Conservation (phyloP, 2,888 invertebrate species). For the Andrena flavipes region DNA sequence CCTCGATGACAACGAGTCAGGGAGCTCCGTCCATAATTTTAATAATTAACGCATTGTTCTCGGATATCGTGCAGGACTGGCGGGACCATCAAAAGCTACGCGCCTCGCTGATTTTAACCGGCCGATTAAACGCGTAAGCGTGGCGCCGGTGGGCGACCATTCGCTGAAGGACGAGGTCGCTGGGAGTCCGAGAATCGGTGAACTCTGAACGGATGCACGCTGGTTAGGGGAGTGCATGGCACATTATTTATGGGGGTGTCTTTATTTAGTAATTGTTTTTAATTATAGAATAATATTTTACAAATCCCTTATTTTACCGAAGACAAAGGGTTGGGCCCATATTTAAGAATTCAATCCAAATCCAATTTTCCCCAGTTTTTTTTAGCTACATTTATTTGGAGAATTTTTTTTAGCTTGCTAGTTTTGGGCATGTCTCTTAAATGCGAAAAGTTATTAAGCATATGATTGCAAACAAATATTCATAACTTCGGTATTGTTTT, state of each 20-base stretch:
- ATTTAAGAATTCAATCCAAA: no score
- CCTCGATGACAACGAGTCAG: background rate
- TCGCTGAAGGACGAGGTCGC: conserved; percentile 5
- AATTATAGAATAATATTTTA: background rate
- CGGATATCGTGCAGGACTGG: conserved; percentile 11
- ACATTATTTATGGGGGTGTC: background rate
- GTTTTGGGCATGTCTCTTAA: no score
- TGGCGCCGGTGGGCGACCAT: background rate
- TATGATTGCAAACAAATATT: no score
- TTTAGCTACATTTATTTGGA: no score
- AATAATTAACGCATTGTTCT: conserved; percentile 20
- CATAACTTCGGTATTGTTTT: no score
- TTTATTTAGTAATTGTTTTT: background rate
- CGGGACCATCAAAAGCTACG: conserved; percentile 8
- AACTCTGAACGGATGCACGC: background rate
- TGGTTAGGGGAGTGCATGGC: background rate
- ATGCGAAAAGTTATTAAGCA: no score
- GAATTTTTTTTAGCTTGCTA: no score
- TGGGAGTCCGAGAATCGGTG: background rate
- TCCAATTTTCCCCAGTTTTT: no score
- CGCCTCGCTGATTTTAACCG: conserved; percentile 1
- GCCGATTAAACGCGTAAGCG: conserved; percentile 17
- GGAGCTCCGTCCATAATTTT: background rate
- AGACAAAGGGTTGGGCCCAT: no score
- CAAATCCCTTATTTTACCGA: no score